Evolutionary conservation across 2,113 vertebrate genomes (phyloP).

Genomic region (Caracal caracal): DNA sequence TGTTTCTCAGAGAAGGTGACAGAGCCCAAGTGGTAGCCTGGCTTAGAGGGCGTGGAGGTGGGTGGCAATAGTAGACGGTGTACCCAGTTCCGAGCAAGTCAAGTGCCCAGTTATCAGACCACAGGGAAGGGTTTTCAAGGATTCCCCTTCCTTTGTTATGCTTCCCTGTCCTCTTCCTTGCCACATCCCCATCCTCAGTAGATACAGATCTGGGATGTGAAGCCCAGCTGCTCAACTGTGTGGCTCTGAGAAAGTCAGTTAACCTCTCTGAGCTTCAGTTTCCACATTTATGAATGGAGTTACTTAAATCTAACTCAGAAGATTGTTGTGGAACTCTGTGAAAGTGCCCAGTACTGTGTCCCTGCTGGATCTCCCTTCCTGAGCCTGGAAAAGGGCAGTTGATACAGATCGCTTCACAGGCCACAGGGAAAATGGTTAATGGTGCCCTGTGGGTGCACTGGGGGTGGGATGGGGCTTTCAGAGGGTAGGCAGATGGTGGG

Average conservation of each 20-base stretch:
- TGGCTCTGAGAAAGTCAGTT: neutral
- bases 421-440: neutral
- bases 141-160: neutral
- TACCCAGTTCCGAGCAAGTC: neutral
- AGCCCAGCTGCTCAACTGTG: neutral
- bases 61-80: neutral
- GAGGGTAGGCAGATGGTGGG: neutral
- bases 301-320: neutral
- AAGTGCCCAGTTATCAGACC: neutral
- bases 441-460: neutral
- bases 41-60: neutral
- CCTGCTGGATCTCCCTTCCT: neutral
- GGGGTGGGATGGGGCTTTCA: neutral
- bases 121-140: neutral
- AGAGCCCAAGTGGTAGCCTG: neutral
- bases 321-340: neutral
- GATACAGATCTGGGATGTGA: neutral
- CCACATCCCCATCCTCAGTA: neutral
- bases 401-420: neutral
- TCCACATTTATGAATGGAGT: neutral
- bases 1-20: neutral
- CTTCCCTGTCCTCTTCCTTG: neutral
- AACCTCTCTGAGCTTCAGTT: constrained; percentile 30
- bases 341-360: neutral
- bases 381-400: neutral